Conservation (phyloP, 2,113 vertebrate species). For the Mola mola region DNA sequence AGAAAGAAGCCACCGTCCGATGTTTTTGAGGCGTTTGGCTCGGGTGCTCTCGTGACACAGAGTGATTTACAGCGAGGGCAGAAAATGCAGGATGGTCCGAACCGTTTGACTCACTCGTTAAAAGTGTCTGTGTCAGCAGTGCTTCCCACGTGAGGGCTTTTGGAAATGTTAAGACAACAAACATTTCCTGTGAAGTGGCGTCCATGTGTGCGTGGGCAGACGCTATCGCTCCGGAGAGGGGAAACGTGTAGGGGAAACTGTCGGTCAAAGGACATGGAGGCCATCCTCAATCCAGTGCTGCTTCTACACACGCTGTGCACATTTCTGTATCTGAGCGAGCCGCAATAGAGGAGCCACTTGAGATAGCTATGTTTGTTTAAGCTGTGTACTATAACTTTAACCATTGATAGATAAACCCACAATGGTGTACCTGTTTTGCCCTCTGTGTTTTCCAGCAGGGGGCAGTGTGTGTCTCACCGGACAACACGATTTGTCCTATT, state of each 20-base stretch:
- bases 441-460: slow-evolving; percentile 58
- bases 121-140: slow-evolving; percentile 69
- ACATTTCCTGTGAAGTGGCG: slow-evolving; percentile 65
- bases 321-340: neutral
- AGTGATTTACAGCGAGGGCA: no score
- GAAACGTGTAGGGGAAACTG: slow-evolving; percentile 46
- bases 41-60: no score
- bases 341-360: neutral
- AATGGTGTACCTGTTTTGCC: neutral
- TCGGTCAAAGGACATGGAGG: slow-evolving; percentile 33
- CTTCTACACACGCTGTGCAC: slow-evolving; percentile 8
- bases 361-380: no score
- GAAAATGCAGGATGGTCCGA: slow-evolving; percentile 16
- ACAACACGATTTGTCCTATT: neutral
- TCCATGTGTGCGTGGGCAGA: slow-evolving; percentile 2
- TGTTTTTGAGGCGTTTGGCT: no score
- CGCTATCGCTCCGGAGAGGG: slow-evolving; percentile 17
- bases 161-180: slow-evolving; percentile 68
- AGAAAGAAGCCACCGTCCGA: no score
- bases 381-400: no score
- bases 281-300: neutral
- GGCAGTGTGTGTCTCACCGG: slow-evolving; percentile 55
- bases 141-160: slow-evolving; percentile 45
- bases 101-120: slow-evolving; percentile 19
- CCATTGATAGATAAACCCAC: neutral